phyloP scores from a whole-genome alignment of 2,888 invertebrate genomes.

The Ctena decussata region DNA sequence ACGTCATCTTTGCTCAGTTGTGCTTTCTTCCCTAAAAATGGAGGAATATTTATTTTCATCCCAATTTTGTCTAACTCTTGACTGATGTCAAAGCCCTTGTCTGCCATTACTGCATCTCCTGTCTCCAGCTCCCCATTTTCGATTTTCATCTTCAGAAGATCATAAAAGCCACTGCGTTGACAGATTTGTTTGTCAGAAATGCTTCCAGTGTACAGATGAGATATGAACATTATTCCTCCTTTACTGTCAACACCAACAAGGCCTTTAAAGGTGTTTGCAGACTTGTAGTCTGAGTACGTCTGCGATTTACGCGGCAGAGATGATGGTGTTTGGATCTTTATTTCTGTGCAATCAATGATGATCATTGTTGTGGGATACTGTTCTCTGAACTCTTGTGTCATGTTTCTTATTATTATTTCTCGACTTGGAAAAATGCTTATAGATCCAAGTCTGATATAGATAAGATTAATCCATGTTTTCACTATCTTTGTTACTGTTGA shows the following conservation, averaged over 20 bases:
- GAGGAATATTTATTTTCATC: constrained; percentile 32
- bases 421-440: not conserved
- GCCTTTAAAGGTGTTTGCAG: constrained; percentile 64
- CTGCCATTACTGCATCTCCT: constrained; percentile 33
- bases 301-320: constrained; percentile 39
- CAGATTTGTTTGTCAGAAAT: constrained; percentile 48
- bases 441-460: not conserved
- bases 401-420: not conserved
- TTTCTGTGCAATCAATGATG: not conserved
- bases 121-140: constrained; percentile 13
- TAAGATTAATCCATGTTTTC: not conserved
- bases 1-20: constrained; percentile 18
- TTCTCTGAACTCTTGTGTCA: not conserved
- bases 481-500: not conserved
- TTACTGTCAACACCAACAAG: constrained; percentile 61
- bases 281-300: constrained; percentile 67
- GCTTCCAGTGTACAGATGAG: constrained; percentile 38
- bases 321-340: constrained; percentile 25
- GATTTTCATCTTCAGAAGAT: constrained; percentile 21
- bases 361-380: not conserved
- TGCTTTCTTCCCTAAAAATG: constrained; percentile 19
- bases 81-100: constrained; percentile 38
- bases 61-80: constrained; percentile 24
- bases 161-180: constrained; percentile 42
- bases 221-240: constrained; percentile 49